Evolutionary conservation across 2,888 invertebrate genomes (phyloP).

Genomic region (Drosophila paucipuncta): DNA sequence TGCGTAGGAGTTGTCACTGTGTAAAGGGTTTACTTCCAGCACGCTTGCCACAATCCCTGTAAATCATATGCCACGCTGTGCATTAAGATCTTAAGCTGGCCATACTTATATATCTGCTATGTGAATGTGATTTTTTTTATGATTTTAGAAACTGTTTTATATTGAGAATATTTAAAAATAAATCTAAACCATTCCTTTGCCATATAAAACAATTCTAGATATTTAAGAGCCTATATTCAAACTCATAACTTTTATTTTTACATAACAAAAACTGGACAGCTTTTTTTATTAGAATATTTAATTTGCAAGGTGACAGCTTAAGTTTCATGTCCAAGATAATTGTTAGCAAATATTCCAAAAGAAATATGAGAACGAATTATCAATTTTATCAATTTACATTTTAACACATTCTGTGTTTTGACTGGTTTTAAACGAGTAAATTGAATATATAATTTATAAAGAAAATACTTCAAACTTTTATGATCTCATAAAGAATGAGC

Average conservation of each 20-base stretch:
- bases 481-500: background rate
- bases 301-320: background rate
- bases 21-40: slow-evolving; percentile 32
- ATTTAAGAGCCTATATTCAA: background rate
- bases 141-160: background rate
- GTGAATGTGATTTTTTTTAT: background rate
- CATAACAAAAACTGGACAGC: background rate
- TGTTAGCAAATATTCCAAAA: background rate
- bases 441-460: background rate
- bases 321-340: background rate
- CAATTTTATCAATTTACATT: background rate
- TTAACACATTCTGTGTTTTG: background rate
- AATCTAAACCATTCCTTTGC: background rate
- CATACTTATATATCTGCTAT: background rate
- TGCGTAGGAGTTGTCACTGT: slow-evolving; percentile 47
- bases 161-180: background rate
- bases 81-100: slow-evolving; percentile 17
- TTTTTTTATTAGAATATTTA: background rate
- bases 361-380: background rate
- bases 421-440: background rate
- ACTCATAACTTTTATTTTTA: background rate
- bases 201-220: background rate
- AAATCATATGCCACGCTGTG: slow-evolving; percentile 30
- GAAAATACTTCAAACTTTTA: background rate
- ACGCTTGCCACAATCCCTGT: background rate